phyloP scores from a whole-genome alignment of 2,113 vertebrate species.

The Corythornis madagascariensis region DNA sequence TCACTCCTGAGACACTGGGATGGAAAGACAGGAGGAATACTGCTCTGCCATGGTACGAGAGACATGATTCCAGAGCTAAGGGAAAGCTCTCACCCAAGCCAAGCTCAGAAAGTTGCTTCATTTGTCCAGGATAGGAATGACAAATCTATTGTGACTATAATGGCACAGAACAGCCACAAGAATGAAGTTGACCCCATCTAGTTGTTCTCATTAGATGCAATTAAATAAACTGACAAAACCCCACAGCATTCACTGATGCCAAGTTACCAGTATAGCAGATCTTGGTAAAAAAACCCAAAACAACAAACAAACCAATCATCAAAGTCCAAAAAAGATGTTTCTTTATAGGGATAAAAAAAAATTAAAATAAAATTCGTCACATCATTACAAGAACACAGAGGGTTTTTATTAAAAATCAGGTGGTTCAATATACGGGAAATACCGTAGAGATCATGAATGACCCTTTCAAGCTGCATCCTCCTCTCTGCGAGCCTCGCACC shows the following conservation, averaged over 20 bases:
- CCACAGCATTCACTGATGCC: fast-evolving
- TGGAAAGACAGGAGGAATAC: neutral
- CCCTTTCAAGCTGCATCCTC: neutral
- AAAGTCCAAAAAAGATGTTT: neutral
- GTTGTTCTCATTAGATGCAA: neutral
- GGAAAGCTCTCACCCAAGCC: neutral
- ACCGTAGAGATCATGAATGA: fast-evolving
- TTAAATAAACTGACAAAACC: neutral
- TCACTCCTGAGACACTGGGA: neutral
- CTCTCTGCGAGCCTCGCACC: constrained; percentile 39
- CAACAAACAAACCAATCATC: neutral
- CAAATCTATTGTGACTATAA: fast-evolving
- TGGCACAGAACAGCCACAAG: neutral
- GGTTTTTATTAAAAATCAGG: neutral
- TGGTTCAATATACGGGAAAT: neutral
- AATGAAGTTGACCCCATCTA: neutral
- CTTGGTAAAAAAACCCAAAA: neutral
- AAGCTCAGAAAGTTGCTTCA: neutral
- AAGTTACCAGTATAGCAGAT: neutral
- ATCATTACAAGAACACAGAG: neutral
- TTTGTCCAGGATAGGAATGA: neutral
- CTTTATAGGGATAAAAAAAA: neutral
- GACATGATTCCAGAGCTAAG: fast-evolving
- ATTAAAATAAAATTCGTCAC: too few relatives aligned
- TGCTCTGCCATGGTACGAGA: fast-evolving